These are phyloP conservation scores for Sthenelais limicola DNA, from an alignment of 2,888 invertebrate species.

Conservation along the genomic window DNA sequence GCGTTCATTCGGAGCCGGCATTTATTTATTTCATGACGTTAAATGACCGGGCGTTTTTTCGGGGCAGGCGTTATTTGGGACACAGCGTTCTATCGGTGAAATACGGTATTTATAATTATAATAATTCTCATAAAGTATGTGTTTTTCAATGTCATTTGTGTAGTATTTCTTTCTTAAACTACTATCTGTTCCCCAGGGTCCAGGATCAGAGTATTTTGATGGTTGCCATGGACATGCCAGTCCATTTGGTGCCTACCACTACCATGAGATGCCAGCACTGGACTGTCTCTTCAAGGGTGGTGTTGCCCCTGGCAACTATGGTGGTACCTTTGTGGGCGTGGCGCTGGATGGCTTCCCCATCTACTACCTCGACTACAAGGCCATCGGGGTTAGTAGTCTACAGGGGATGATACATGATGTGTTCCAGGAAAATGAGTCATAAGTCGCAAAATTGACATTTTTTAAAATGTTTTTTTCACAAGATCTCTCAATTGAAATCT, in stretches of 20 bases:
- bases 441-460: too few relatives aligned
- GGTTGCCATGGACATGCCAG: slow-evolving; percentile 21
- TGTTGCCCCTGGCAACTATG: slow-evolving; percentile 4
- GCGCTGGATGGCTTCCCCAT: slow-evolving; percentile 34
- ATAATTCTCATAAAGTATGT: too few relatives aligned
- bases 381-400: slow-evolving; percentile 3
- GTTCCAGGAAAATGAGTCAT: too few relatives aligned
- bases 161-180: too few relatives aligned
- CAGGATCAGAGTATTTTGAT: slow-evolving; percentile 1
- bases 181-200: background rate
- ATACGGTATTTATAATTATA: background rate
- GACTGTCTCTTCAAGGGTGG: slow-evolving; percentile 21
- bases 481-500: too few relatives aligned
- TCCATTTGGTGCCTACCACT: slow-evolving; percentile 5
- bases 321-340: slow-evolving; percentile 14
- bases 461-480: too few relatives aligned
- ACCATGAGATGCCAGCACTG: slow-evolving; percentile 1
- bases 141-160: background rate
- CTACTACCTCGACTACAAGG: slow-evolving; percentile 10
- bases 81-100: too few relatives aligned
- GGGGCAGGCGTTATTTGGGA: too few relatives aligned
- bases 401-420: too few relatives aligned
- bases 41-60: too few relatives aligned
- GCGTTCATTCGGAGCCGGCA: too few relatives aligned
- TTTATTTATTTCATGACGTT: too few relatives aligned